phyloP scores from a whole-genome alignment of 2,113 vertebrate species.

The Mystacornis crossleyi region DNA sequence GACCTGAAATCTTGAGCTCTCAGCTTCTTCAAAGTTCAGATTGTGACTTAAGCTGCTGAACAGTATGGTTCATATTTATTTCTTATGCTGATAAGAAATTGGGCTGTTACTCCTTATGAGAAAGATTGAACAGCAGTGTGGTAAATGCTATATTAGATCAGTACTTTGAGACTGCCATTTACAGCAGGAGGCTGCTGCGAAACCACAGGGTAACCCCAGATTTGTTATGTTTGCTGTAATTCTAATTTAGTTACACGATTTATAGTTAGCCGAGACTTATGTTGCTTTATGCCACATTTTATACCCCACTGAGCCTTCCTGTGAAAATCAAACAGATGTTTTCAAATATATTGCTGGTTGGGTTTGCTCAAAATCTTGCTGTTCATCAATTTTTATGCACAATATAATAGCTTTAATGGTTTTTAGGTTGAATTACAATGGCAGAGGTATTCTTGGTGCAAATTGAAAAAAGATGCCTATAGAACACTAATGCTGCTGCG shows the following conservation, averaged over 20 bases:
- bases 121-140: background rate
- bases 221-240: background rate
- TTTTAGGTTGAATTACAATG: background rate
- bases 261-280: background rate
- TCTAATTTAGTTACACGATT: background rate
- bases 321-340: background rate
- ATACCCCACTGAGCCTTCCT: background rate
- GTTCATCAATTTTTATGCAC: background rate
- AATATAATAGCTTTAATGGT: background rate
- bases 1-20: background rate
- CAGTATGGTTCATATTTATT: background rate
- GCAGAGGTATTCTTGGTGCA: background rate
- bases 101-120: background rate
- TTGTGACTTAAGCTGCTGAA: background rate
- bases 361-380: background rate
- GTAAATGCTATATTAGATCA: background rate
- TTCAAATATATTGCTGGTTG: background rate
- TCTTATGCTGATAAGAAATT: background rate
- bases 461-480: background rate
- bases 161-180: background rate
- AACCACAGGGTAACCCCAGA: background rate
- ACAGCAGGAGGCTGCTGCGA: background rate
- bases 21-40: background rate
- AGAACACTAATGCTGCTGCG: background rate
- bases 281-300: background rate